phyloP scores from a whole-genome alignment of 2,797 vertebrate genomes.

The Myotis vivesi region DNA sequence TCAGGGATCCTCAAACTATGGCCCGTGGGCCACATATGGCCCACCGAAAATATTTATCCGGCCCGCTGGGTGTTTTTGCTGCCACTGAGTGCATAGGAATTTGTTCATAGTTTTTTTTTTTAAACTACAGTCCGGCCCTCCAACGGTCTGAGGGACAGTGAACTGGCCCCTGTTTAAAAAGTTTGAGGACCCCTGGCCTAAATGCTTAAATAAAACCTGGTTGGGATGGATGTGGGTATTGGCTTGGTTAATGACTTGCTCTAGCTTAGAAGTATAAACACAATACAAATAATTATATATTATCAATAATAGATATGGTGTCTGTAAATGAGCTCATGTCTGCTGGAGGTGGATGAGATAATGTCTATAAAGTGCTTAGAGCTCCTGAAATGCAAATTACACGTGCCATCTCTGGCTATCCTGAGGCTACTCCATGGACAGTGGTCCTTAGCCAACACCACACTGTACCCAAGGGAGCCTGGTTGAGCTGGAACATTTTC shows the following conservation, averaged over 20 bases:
- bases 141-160: no score
- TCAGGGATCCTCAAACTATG: neutral
- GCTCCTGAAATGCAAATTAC: constrained; percentile 28
- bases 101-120: no score
- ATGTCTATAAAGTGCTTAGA: constrained; percentile 52
- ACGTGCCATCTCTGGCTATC: neutral
- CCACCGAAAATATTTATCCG: no score
- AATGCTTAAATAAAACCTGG: constrained; percentile 14
- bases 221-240: neutral
- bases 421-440: neutral
- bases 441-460: neutral
- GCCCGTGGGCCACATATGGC: no score
- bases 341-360: constrained; percentile 58
- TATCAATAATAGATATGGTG: constrained; percentile 52
- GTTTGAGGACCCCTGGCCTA: neutral
- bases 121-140: no score
- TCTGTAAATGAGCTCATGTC: constrained; percentile 60
- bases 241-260: constrained; percentile 4
- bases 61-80: no score
- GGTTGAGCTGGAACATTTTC: neutral
- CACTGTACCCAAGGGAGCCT: neutral
- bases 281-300: constrained; percentile 52
- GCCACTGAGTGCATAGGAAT: no score
- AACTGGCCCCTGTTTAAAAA: no score
- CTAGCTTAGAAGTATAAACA: constrained; percentile 30